Conservation (phyloP, 1,140 invertebrate species). For the Zaprionus ghesquierei region DNA sequence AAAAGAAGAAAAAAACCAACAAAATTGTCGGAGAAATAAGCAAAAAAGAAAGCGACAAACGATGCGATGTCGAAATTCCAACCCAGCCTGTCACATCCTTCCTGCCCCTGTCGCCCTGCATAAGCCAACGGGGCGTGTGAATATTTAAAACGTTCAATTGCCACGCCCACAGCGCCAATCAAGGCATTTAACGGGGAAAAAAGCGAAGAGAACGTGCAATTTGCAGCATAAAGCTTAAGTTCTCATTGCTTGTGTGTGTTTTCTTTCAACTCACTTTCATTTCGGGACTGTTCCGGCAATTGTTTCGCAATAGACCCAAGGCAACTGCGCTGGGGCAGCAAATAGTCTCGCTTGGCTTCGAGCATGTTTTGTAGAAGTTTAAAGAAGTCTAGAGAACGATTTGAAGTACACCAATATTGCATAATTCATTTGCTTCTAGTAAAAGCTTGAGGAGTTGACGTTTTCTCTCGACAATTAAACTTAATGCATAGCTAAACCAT, state of each 20-base stretch:
- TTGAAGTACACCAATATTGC: too few species aligned
- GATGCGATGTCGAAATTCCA: slow-evolving; percentile 38
- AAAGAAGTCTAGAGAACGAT: too few species aligned
- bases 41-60: slow-evolving; percentile 27
- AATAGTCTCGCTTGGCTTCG: not conserved
- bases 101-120: not conserved
- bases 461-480: too few species aligned
- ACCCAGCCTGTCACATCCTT: not conserved
- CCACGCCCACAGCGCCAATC: slow-evolving; percentile 62
- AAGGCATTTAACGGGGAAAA: slow-evolving; percentile 47
- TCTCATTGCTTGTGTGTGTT: not conserved
- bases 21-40: slow-evolving; percentile 5
- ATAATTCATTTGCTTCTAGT: too few species aligned
- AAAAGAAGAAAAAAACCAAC: too few species aligned
- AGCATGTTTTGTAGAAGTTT: too few species aligned
- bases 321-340: not conserved
- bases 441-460: too few species aligned
- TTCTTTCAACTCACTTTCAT: not conserved
- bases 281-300: not conserved
- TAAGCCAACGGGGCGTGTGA: slow-evolving; percentile 14
- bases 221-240: not conserved
- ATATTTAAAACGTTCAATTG: slow-evolving; percentile 44
- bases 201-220: not conserved
- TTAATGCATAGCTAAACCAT: too few species aligned
- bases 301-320: not conserved